Conservation (phyloP, 1,140 invertebrate genomes). For the Drosophila miranda region DNA sequence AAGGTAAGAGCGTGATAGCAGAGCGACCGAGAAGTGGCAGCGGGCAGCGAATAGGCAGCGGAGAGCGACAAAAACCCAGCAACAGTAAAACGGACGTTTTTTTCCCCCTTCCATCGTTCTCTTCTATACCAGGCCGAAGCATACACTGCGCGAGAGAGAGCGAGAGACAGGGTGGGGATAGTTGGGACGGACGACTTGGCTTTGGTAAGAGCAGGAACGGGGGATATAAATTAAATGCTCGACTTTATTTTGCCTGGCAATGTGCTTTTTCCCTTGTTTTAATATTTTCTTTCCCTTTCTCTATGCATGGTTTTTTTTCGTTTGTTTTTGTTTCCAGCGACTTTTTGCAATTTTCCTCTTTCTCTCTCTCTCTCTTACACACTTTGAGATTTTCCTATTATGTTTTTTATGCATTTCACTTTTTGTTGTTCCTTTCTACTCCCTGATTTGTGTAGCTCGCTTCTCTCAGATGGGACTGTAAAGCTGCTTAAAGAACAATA, state of each 20-base stretch:
- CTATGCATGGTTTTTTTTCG: slow-evolving; percentile 23
- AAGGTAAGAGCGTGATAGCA: too few species aligned
- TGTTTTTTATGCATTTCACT: slow-evolving; percentile 12
- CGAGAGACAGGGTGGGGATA: slow-evolving; percentile 1
- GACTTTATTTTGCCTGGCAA: slow-evolving; percentile 71
- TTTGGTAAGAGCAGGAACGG: neutral
- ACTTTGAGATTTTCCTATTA: slow-evolving; percentile 1
- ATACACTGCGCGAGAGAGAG: slow-evolving; percentile 14
- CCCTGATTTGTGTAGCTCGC: slow-evolving; percentile 52
- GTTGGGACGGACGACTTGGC: slow-evolving; percentile 5
- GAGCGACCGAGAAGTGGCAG: too few species aligned
- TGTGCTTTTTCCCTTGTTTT: slow-evolving; percentile 67
- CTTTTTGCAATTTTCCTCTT: slow-evolving; percentile 38
- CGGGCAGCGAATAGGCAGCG: slow-evolving; percentile 8
- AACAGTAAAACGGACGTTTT: slow-evolving; percentile 70
- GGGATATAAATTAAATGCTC: slow-evolving; percentile 77
- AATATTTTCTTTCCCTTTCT: slow-evolving; percentile 67
- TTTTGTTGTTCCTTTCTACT: slow-evolving; percentile 33
- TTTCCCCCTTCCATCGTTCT: slow-evolving; percentile 33
- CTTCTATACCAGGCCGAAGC: slow-evolving; percentile 26
- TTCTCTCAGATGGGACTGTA: slow-evolving; percentile 38
- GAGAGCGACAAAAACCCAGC: slow-evolving; percentile 52
- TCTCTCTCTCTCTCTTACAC: slow-evolving; percentile 27
- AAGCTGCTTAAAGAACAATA: slow-evolving; percentile 46
- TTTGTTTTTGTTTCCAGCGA: slow-evolving; percentile 21